Conservation (phyloP, 2,888 invertebrate genomes). For the Machimus atricapillus region DNA sequence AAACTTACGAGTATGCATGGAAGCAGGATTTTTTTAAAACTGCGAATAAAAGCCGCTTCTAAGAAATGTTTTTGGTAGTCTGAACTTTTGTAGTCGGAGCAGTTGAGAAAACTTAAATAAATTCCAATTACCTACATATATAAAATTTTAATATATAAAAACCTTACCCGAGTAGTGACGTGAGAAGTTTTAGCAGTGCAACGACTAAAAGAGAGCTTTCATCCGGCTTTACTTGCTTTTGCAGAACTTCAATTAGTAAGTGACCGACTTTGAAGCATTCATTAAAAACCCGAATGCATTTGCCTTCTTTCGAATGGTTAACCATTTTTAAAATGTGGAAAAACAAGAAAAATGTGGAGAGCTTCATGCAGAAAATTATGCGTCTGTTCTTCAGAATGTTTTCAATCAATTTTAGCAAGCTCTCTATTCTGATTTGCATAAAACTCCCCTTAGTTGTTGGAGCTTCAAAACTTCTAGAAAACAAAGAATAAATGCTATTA, state of each 20-base stretch:
- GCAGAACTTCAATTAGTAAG: neutral
- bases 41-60: neutral
- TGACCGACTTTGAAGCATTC: neutral
- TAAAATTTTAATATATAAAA: neutral
- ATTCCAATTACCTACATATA: neutral
- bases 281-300: neutral
- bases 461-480: neutral
- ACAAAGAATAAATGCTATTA: neutral
- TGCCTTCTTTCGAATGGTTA: neutral
- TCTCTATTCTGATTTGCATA: neutral
- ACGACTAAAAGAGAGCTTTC: neutral
- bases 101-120: neutral
- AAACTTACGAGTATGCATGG: neutral
- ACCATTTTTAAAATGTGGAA: neutral
- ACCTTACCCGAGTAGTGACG: neutral
- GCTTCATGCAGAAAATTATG: neutral
- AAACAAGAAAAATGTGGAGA: neutral
- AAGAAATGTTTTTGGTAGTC: neutral
- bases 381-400: neutral
- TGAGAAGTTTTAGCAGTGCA: neutral
- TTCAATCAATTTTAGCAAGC: neutral
- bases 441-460: neutral
- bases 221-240: neutral
- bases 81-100: neutral
- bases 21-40: neutral